Conservation (phyloP, 1,140 invertebrate genomes). For the Drosophila tsacasi region DNA sequence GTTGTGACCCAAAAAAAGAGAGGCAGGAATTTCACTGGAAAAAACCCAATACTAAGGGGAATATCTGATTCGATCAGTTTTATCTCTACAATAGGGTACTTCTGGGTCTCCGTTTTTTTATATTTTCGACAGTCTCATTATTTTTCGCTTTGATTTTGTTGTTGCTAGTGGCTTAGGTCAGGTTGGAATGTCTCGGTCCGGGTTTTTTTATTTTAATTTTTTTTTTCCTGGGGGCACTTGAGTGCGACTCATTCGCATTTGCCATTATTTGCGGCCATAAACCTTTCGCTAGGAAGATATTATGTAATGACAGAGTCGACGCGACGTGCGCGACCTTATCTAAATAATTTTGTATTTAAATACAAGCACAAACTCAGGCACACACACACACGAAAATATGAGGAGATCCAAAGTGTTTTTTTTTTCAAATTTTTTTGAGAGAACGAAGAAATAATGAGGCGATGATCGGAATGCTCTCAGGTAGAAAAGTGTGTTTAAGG, state of each 20-base stretch:
- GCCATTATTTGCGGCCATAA: constrained; percentile 71
- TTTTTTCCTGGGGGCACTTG: constrained; percentile 28
- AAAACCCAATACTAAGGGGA: background rate
- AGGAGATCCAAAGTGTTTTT: constrained; percentile 13
- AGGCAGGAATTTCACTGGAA: background rate
- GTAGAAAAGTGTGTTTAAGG: constrained; percentile 50
- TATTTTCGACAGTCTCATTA: constrained; percentile 33
- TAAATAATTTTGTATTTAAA: constrained; percentile 56
- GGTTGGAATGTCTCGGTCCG: constrained; percentile 49
- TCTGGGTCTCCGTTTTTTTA: constrained; percentile 18
- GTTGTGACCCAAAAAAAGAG: constrained; percentile 1
- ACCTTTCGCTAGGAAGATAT: constrained; percentile 49
- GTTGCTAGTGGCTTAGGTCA: constrained; percentile 75
- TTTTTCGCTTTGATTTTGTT: constrained; percentile 42
- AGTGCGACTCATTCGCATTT: constrained; percentile 56
- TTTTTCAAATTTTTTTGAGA: background rate
- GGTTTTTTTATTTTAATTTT: constrained; percentile 16
- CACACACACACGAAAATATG: background rate
- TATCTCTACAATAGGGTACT: constrained; percentile 8
- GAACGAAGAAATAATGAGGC: constrained; percentile 34
- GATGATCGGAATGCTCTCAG: constrained; percentile 43
- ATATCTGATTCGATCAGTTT: constrained; percentile 15
- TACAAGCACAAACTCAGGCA: constrained; percentile 10
- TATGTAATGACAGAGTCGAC: constrained; percentile 47
- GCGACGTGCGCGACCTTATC: constrained; percentile 52